Evolutionary conservation across 2,888 invertebrate species (phyloP), one percentile per base, ranked within the genome.

Genomic region (Pedicia rivosa): DNA sequence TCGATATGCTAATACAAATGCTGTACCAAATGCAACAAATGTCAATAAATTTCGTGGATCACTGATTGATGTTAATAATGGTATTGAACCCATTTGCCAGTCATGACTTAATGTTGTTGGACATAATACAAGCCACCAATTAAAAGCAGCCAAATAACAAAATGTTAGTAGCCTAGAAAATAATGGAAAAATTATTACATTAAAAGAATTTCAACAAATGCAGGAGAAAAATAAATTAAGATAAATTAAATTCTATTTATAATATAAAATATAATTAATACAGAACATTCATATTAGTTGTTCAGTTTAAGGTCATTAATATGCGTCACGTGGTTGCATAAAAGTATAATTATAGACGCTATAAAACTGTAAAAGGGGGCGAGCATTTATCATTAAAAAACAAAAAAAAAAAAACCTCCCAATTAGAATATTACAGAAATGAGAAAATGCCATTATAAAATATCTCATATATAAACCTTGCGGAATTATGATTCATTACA

Each of bases 81-180:
- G 82, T 42, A 88, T 74, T 10, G 83, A 84, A 5, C 82, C 83
- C 78, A 84, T 80, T 63, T 87, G 86, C 87, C 87, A 88, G 59
- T 88, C 88, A 54, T 87, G 86, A 47, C 81, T 80, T 32, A 87
- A 65, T 2, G 72, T 72, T 50, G 72, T 70, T 1, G 87, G 87
- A 45, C 77, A 80, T 37, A 87, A 62, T n/a, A 87, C 63, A 42
- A 88, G 60, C 80, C 82, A 82, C 66, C 77, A 74, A 65, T 87
- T 87, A 64, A 83, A 77, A 2, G 78, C 78, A 5, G 81, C 78
- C 52, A 88, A 62, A 62, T 83, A 86, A 56, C 76, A 74, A 62
- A 81, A 84, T 1, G 84, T 86, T 60, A 84, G 64, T 48, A 81
- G 62, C 55, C 86, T 87, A 69, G 7, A 17, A 33, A 33, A 13